phyloP scores from a whole-genome alignment of 2,888 invertebrate genomes.

The Pharmacophagus antenor region DNA sequence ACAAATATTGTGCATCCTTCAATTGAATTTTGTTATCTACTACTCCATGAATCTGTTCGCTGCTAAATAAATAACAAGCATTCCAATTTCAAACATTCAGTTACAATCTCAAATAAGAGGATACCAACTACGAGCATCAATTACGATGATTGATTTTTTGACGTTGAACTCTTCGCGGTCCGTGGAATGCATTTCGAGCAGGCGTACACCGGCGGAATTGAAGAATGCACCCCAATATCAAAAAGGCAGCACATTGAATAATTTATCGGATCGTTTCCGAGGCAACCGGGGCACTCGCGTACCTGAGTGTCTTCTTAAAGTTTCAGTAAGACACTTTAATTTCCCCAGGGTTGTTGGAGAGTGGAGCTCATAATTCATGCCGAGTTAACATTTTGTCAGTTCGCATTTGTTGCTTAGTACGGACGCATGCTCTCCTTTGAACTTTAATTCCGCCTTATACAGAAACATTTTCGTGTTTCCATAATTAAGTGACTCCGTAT shows the following conservation, averaged over 20 bases:
- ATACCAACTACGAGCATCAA: conserved; percentile 10
- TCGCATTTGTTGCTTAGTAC: conserved; percentile 65
- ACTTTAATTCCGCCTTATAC: conserved; percentile 52
- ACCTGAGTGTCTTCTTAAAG: conserved; percentile 73
- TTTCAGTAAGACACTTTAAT: conserved; percentile 79
- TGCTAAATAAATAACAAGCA: conserved; percentile 14
- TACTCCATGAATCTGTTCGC: neutral
- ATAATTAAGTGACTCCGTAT: conserved; percentile 49
- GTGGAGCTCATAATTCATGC: conserved; percentile 76
- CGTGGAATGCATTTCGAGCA: conserved; percentile 30
- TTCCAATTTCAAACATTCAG: conserved; percentile 10
- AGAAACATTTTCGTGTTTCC: conserved; percentile 47
- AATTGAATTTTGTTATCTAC: neutral
- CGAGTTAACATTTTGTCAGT: conserved; percentile 78
- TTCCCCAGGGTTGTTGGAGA: conserved; percentile 65
- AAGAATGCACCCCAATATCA: conserved; percentile 50
- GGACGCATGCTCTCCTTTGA: conserved; percentile 59
- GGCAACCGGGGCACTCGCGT: conserved; percentile 48
- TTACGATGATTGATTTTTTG: conserved; percentile 27
- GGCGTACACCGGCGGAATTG: conserved; percentile 34
- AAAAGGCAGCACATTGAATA: conserved; percentile 59
- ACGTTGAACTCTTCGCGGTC: conserved; percentile 17
- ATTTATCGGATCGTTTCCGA: conserved; percentile 55
- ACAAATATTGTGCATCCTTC: neutral
- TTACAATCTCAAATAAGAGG: neutral